Conservation (phyloP, 2,113 vertebrate species). For the Macrotus californicus region DNA sequence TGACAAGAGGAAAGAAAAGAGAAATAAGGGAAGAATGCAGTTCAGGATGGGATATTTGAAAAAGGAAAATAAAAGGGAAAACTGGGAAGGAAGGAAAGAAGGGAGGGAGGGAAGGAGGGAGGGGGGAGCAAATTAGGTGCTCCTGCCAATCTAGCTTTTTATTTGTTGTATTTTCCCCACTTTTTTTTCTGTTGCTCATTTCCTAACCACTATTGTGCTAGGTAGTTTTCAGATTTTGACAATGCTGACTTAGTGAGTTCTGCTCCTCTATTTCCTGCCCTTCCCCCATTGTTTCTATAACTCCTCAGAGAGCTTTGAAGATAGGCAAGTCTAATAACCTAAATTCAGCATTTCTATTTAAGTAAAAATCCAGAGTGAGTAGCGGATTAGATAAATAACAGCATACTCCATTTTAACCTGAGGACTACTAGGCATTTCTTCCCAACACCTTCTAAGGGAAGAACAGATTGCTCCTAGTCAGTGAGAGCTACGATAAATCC, state of each 20-base stretch:
- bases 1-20: neutral
- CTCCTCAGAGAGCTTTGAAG: neutral
- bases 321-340: neutral
- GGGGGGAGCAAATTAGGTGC: neutral
- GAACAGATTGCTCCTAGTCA: neutral
- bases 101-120: too few relatives aligned
- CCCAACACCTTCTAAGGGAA: neutral
- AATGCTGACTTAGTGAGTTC: neutral
- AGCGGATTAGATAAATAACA: neutral
- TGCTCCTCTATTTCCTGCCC: neutral
- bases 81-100: fast-evolving
- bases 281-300: neutral
- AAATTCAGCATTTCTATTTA: conserved; percentile 9
- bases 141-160: neutral
- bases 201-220: neutral
- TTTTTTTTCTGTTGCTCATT: neutral
- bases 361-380: neutral
- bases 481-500: neutral
- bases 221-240: neutral
- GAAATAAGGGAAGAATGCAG: neutral
- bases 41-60: neutral
- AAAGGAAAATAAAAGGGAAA: neutral
- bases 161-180: neutral
- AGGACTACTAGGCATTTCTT: neutral
- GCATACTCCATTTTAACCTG: neutral